Evolutionary conservation across 2,113 vertebrate species (phyloP).

Genomic region (Tenebrosternarchus preto): DNA sequence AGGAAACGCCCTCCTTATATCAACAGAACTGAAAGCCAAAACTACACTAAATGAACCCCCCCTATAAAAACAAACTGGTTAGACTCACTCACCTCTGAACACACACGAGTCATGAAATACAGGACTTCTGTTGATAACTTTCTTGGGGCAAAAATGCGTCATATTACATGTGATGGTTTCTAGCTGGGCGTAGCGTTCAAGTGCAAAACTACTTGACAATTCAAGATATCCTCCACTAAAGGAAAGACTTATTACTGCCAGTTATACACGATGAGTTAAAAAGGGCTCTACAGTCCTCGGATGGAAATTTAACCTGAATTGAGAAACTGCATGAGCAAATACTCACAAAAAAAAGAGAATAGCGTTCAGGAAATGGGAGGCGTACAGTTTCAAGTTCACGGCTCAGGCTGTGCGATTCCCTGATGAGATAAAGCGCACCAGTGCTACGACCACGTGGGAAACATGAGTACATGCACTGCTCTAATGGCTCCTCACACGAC

Average conservation of each 20-base stretch:
- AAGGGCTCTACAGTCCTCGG: not conserved
- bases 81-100: not conserved
- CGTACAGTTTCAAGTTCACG: not conserved
- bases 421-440: not conserved
- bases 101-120: not conserved
- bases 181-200: not conserved
- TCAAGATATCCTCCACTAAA: not conserved
- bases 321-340: no score
- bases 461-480: conserved; percentile 12
- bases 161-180: not conserved
- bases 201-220: not conserved
- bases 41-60: not conserved
- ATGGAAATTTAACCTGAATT: no score
- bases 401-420: not conserved
- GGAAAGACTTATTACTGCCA: not conserved
- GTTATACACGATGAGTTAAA: not conserved
- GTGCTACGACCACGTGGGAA: not conserved
- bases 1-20: not conserved
- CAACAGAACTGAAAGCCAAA: conserved; percentile 1
- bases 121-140: conserved; percentile 5
- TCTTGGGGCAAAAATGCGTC: not conserved
- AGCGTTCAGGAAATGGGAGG: not conserved
- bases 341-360: not conserved
- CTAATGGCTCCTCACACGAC: not conserved
- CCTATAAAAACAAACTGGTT: conserved; percentile 4